Percentiles rank a stretch among this genome's conserved stretches.
Evolutionary conservation across 1,140 invertebrate genomes (phyloP).

Genomic region (Drosophila bocqueti): DNA sequence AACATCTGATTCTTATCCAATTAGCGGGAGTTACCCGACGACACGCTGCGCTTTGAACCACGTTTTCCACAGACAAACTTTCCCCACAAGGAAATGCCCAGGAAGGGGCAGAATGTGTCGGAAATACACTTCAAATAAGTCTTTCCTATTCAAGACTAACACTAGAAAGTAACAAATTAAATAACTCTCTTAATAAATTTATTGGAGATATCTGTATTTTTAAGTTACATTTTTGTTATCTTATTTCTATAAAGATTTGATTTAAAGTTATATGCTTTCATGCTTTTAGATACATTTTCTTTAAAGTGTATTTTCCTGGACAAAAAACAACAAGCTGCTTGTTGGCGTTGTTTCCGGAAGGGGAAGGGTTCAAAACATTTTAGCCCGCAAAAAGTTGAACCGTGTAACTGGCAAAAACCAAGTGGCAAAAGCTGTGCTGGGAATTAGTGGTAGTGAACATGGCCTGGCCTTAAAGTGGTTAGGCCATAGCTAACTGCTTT

Average conservation of each 20-base stretch:
- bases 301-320: slow-evolving; percentile 1
- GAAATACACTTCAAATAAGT: slow-evolving; percentile 5
- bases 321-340: slow-evolving; percentile 6
- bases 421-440: slow-evolving; percentile 19
- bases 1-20: slow-evolving; percentile 59
- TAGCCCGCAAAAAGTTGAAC: slow-evolving; percentile 51
- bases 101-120: slow-evolving; percentile 30
- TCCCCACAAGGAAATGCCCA: slow-evolving; percentile 22
- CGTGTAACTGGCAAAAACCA: slow-evolving; percentile 22
- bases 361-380: slow-evolving; percentile 24
- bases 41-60: slow-evolving; percentile 35
- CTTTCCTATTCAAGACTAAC: not conserved
- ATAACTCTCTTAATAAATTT: not conserved
- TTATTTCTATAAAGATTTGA: not conserved
- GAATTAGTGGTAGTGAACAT: slow-evolving; percentile 26
- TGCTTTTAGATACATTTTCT: not conserved
- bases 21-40: slow-evolving; percentile 24
- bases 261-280: not conserved
- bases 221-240: not conserved
- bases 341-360: slow-evolving; percentile 15
- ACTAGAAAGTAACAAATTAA: not conserved
- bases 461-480: slow-evolving; percentile 2
- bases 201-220: no score
- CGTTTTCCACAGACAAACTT: slow-evolving; percentile 38
- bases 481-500: slow-evolving; percentile 18